A percentile compares a stretch with the other conserved stretches of the same genome.
Conservation (phyloP, 1,140 invertebrate species). For the Chelonus insularis region DNA sequence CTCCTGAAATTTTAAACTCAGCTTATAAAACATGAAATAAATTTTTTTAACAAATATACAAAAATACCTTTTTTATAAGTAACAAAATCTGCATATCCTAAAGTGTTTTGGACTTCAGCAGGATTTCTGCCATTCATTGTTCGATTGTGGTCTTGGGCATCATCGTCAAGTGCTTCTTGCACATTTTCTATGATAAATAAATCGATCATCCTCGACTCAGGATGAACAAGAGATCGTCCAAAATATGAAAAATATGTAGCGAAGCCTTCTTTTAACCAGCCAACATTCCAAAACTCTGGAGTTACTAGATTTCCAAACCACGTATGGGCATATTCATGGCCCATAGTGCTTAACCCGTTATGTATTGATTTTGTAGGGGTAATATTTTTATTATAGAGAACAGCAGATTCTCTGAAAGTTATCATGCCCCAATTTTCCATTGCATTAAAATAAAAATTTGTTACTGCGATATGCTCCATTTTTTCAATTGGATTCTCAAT, state of each 20-base stretch:
- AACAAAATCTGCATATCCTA: conserved; percentile 77
- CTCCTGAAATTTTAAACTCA: conserved; percentile 56
- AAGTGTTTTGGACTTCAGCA: conserved; percentile 71
- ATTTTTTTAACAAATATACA: too few relatives aligned
- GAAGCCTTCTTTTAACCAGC: conserved; percentile 86
- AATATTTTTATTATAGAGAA: conserved; percentile 67
- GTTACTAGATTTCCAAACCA: conserved; percentile 83
- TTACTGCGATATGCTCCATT: conserved; percentile 72
- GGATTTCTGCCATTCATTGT: conserved; percentile 75
- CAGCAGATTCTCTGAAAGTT: conserved; percentile 69
- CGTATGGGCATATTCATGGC: conserved; percentile 83
- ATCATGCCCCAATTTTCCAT: conserved; percentile 76
- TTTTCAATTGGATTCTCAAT: conserved; percentile 57
- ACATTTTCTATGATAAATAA: conserved; percentile 74
- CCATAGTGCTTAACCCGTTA: conserved; percentile 67
- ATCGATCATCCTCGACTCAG: conserved; percentile 77
- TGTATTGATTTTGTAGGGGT: conserved; percentile 65
- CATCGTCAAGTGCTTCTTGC: conserved; percentile 62
- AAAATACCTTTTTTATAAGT: conserved; percentile 75
- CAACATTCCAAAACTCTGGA: conserved; percentile 73
- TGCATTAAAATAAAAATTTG: conserved; percentile 74
- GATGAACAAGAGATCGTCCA: conserved; percentile 59
- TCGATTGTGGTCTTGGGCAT: conserved; percentile 70
- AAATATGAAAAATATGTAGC: conserved; percentile 75
- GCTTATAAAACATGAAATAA: background rate